phyloP scores from a whole-genome alignment of 2,888 invertebrate genomes.

The Drosophila macrospina region DNA sequence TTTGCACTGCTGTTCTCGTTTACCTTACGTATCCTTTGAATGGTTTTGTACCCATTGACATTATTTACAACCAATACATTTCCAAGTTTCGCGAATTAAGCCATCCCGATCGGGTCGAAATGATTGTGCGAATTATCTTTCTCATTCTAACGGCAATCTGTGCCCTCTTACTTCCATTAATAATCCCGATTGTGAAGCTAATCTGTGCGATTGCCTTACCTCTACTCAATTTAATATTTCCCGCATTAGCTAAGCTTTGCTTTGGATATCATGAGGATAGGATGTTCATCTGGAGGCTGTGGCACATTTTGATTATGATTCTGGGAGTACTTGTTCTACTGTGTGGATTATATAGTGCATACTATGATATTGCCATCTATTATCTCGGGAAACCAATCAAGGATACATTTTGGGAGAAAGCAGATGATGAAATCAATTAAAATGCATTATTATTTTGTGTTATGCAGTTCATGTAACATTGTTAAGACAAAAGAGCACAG shows the following conservation, averaged over 20 bases:
- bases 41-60: slow-evolving; percentile 97
- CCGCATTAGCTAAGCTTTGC: slow-evolving; percentile 36
- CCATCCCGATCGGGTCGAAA: slow-evolving; percentile 27
- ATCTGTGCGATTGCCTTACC: slow-evolving; percentile 40
- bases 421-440: not conserved
- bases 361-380: slow-evolving; percentile 17
- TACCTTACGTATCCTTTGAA: slow-evolving; percentile 96
- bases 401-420: slow-evolving; percentile 1
- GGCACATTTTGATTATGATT: slow-evolving; percentile 23
- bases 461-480: too few relatives aligned
- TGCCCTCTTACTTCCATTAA: slow-evolving; percentile 24
- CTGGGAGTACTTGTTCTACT: slow-evolving; percentile 20
- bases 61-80: slow-evolving; percentile 89
- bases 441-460: too few relatives aligned
- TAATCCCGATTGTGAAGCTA: slow-evolving; percentile 29
- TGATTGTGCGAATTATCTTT: slow-evolving; percentile 15
- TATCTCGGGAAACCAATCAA: not conserved
- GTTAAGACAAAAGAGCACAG: too few relatives aligned
- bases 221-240: slow-evolving; percentile 43
- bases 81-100: not conserved
- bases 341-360: slow-evolving; percentile 17
- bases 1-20: slow-evolving; percentile 86
- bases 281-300: slow-evolving; percentile 6
- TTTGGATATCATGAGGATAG: slow-evolving; percentile 18
- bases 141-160: slow-evolving; percentile 21